A percentile compares a stretch with the other conserved stretches of the same genome.
Conservation (phyloP, 2,797 vertebrate genomes). For the Adelosebastes latens region DNA sequence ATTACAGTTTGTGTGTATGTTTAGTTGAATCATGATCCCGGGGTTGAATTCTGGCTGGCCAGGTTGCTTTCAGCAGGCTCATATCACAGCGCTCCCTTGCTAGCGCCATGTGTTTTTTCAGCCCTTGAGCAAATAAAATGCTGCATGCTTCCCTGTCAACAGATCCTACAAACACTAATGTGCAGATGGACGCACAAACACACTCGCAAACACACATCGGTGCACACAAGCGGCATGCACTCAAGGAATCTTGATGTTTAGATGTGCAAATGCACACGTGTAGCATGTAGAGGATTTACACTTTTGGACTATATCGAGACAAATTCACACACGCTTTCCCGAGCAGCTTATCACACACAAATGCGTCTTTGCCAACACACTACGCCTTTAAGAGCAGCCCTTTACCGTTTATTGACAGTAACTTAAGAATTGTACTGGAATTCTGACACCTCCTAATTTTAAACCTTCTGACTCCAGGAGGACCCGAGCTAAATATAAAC, state of each 20-base stretch:
- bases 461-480: conserved; percentile 81
- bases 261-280: conserved; percentile 53
- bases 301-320: conserved; percentile 49
- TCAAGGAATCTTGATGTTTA: conserved; percentile 45
- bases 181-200: conserved; percentile 60
- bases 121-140: conserved; percentile 77
- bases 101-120: conserved; percentile 72
- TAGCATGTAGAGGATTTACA: conserved; percentile 63
- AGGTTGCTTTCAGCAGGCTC: conserved; percentile 72
- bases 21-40: conserved; percentile 49
- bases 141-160: conserved; percentile 81
- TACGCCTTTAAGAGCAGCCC: conserved; percentile 75
- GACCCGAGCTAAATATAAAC: conserved; percentile 80
- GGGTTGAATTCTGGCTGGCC: conserved; percentile 49
- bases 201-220: conserved; percentile 26
- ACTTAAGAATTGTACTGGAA: conserved; percentile 83
- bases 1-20: conserved; percentile 42
- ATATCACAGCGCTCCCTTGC: conserved; percentile 66
- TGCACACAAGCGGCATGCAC: conserved; percentile 27
- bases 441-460: conserved; percentile 86
- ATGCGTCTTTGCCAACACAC: conserved; percentile 43
- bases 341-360: conserved; percentile 66
- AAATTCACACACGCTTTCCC: conserved; percentile 39
- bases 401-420: conserved; percentile 82
- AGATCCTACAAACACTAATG: conserved; percentile 77